phyloP scores from a whole-genome alignment of 2,113 vertebrate species.

The Rynchops niger region DNA sequence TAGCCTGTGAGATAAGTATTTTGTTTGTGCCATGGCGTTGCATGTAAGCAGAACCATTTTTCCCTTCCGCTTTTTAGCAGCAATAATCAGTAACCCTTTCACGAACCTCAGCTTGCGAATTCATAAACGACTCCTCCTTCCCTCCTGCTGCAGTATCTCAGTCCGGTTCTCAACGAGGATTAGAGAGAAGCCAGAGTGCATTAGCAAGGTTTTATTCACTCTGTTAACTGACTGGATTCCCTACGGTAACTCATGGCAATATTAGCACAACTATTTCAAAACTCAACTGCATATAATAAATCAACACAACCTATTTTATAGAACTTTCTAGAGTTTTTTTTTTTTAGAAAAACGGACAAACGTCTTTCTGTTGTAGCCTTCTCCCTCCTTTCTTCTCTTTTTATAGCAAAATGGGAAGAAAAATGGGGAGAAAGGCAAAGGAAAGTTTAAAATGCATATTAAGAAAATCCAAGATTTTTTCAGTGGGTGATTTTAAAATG shows the following conservation, averaged over 20 bases:
- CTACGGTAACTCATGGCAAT: neutral
- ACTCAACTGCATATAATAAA: neutral
- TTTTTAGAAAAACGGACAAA: neutral
- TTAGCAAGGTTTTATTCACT: neutral
- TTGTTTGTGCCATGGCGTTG: neutral
- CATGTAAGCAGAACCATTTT: neutral
- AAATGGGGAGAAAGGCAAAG: neutral
- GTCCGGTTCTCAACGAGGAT: neutral
- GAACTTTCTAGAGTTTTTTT: neutral
- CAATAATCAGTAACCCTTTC: neutral
- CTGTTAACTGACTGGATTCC: neutral
- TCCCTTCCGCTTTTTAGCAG: neutral
- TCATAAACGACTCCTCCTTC: neutral
- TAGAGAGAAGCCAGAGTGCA: neutral
- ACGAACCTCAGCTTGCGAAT: neutral
- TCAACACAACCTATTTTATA: neutral
- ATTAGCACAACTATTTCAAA: neutral
- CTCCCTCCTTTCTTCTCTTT: neutral
- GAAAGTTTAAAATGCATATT: neutral
- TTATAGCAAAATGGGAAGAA: neutral
- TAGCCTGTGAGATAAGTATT: neutral
- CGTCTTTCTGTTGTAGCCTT: neutral
- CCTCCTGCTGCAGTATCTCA: neutral
- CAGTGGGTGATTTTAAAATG: neutral
- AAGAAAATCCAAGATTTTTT: conserved; percentile 6